phyloP scores from a whole-genome alignment of 2,888 invertebrate species.

The Alcis repandata region DNA sequence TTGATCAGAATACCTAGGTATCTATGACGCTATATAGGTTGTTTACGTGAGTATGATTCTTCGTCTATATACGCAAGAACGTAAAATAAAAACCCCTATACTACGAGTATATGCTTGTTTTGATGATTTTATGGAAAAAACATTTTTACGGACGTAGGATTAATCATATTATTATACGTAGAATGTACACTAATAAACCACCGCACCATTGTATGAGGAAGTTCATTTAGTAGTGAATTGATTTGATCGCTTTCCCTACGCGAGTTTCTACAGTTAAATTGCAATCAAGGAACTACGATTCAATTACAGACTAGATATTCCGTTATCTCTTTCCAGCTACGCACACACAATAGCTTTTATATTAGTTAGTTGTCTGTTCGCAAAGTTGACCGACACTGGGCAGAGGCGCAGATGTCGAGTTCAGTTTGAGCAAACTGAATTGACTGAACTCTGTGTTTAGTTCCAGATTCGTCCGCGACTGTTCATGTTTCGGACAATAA shows the following conservation, averaged over 20 bases:
- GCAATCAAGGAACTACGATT: constrained; percentile 17
- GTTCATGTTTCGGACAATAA: constrained; percentile 14
- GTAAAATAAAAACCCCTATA: too few species aligned
- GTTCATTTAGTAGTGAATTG: background rate
- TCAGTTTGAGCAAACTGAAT: background rate
- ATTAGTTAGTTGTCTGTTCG: constrained; percentile 10
- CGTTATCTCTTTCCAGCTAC: constrained; percentile 14
- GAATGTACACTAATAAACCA: too few species aligned
- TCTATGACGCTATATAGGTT: too few species aligned
- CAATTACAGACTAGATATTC: constrained; percentile 23
- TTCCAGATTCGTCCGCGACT: constrained; percentile 9
- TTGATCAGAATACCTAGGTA: background rate
- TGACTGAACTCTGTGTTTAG: background rate
- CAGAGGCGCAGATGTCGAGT: constrained; percentile 3
- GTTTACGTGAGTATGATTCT: constrained; percentile 1
- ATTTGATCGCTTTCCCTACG: background rate
- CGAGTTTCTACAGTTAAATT: constrained; percentile 3
- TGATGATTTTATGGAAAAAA: too few species aligned
- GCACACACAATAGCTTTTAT: constrained; percentile 9
- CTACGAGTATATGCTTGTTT: too few species aligned
- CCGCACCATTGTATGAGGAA: background rate
- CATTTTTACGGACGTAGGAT: too few species aligned
- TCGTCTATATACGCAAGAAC: background rate
- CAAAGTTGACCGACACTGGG: constrained; percentile 12
- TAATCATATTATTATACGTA: too few species aligned